These are phyloP conservation scores for Peromyscus aztecus DNA, from an alignment of 2,797 vertebrate genomes.

Conservation along the genomic window DNA sequence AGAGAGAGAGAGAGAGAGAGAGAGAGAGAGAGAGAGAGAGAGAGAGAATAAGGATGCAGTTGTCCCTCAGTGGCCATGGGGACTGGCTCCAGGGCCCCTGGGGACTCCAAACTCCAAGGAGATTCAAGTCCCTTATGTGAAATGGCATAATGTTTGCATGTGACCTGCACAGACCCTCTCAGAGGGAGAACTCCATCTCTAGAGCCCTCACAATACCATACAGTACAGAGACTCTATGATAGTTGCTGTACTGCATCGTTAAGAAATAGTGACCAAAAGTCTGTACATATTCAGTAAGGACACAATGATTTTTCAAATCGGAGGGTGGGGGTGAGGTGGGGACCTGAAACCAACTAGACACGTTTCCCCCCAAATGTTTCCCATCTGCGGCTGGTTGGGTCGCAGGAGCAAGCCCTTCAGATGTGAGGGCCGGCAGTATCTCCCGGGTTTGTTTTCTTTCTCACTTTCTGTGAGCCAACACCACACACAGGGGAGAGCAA, in stretches of 20 bases:
- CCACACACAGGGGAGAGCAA: fast-evolving
- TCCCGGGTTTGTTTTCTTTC: too few species aligned
- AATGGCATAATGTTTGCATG: too few species aligned
- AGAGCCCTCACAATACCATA: not conserved
- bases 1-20: too few species aligned
- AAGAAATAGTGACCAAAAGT: too few species aligned
- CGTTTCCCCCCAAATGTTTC: not conserved
- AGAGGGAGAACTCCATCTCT: not conserved
- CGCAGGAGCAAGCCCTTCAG: not conserved
- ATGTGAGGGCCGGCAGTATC: too few species aligned
- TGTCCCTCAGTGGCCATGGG: not conserved
- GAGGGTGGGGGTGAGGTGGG: too few species aligned
- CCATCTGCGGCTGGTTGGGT: not conserved
- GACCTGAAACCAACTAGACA: not conserved
- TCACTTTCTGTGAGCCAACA: not conserved
- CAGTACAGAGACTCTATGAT: not conserved
- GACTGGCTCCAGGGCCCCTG: not conserved
- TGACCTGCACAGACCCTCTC: not conserved
- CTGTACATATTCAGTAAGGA: not conserved
- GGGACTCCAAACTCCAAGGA: not conserved
- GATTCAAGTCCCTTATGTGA: not conserved
- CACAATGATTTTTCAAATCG: not conserved
- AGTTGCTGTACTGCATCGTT: not conserved
- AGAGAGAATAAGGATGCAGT: not conserved
- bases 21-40: too few species aligned